Base-by-base conservation (phyloP, 2,888 invertebrate genomes). In the Uropetala carovei region DNA sequence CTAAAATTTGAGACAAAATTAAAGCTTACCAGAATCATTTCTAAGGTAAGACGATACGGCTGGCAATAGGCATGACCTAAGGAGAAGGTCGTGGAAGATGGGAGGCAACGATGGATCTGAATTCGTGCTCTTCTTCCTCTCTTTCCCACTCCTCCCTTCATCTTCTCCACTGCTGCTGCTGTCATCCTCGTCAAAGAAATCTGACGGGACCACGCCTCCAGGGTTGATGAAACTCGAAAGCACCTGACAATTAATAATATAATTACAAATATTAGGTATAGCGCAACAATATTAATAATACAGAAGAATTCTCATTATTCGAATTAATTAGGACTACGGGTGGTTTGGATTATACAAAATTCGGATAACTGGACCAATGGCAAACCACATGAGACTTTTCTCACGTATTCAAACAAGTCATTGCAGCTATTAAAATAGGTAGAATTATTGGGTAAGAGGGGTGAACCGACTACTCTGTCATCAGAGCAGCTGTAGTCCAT, bases 161-260 rank as follows among this genome's bases (percentile, higher is more conserved):
- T 75, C 91, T 14, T 92, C 92, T 57, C 30, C 85, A 56, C 59
- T 60, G 43, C 83, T 92, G 91, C 83, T 91, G 22, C 43, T 56
- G 4, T 91, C 83, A 91, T 92, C 92, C n/a, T 92, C 92, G 1
- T 60, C 60, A 27, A 60, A 89, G 84, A 93, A 93, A 82, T 92
- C 92, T 60, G 93, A 92, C 64, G 93, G 93, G 94, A 94, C 85
- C 94, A 92, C 92, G 16, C 93, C 95, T 92, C 95, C 95, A 0
- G 98, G 97, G 94, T 98, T 98, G 93, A 99, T 98, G 94, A 98
- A 99, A 94, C 98, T 98, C 0, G 98, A 98, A 93, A 99, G 95
- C 8, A 99, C 98, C 96, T 97, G 94, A 57, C 10, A 75, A 27
- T 27, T 68, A 27, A 27, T 11, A 22, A 68, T n/a, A n/a, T n/a